These are phyloP conservation scores for Myanophis thanlyinensis DNA, from an alignment of 2,113 vertebrate genomes.

Conservation along the genomic window DNA sequence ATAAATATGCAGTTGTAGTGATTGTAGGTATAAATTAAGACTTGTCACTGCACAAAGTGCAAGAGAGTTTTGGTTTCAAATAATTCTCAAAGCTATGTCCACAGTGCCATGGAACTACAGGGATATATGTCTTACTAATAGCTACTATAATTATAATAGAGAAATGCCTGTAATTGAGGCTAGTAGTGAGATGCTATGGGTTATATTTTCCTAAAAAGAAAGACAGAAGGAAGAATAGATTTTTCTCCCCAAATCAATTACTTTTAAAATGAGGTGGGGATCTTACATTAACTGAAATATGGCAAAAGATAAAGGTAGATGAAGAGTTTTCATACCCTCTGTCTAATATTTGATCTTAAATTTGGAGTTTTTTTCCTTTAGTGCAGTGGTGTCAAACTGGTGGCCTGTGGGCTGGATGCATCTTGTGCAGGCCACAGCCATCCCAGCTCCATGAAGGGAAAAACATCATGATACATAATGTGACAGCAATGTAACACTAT, in stretches of 20 bases:
- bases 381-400: not conserved
- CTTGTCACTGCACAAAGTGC: conserved; percentile 14
- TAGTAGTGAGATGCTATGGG: not conserved
- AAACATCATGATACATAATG: too few species aligned
- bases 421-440: too few species aligned
- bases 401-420: rapidly evolving
- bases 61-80: conserved; percentile 2
- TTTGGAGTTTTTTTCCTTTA: not conserved
- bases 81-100: not conserved
- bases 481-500: too few species aligned
- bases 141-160: not conserved
- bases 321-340: not conserved
- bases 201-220: not conserved
- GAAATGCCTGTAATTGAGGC: not conserved
- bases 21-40: conserved; percentile 31
- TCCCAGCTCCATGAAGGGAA: too few species aligned
- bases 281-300: not conserved
- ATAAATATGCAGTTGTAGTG: conserved; percentile 39
- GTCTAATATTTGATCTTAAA: not conserved
- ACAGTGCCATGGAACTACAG: not conserved
- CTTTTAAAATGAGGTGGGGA: not conserved
- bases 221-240: not conserved
- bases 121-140: not conserved
- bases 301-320: not conserved
- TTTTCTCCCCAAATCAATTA: not conserved